These are phyloP conservation scores for Orussus abietinus DNA, from an alignment of 1,140 invertebrate species.

Conservation along the genomic window DNA sequence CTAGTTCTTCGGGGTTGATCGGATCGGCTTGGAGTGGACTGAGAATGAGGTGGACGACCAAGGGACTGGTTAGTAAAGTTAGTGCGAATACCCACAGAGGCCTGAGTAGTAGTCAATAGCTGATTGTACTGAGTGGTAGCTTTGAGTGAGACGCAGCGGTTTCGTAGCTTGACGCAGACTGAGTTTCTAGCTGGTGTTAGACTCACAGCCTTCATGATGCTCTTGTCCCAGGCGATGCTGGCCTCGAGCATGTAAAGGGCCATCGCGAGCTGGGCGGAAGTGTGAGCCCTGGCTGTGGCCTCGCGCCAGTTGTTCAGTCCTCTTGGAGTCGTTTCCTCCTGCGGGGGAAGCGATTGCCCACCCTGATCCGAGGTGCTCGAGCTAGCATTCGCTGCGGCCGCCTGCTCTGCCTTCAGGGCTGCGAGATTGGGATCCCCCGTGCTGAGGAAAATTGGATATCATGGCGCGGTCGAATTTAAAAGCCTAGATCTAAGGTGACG, in stretches of 20 bases:
- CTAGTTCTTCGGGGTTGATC: too few species aligned
- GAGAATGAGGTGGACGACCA: too few species aligned
- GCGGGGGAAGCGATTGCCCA: constrained; percentile 29
- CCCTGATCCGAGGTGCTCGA: constrained; percentile 40
- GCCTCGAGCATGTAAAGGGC: constrained; percentile 84
- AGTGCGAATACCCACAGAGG: constrained; percentile 52
- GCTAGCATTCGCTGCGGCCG: constrained; percentile 39
- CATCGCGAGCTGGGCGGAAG: constrained; percentile 87
- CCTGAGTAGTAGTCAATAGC: constrained; percentile 48
- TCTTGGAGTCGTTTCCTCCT: constrained; percentile 56
- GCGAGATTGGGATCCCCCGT: constrained; percentile 57
- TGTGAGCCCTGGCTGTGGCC: constrained; percentile 75
- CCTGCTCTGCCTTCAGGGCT: constrained; percentile 53
- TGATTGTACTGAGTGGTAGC: constrained; percentile 47
- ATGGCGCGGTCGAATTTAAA: too few species aligned
- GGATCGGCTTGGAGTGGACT: too few species aligned
- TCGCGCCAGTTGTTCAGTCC: constrained; percentile 85
- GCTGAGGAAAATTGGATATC: constrained; percentile 44
- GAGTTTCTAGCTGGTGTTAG: constrained; percentile 50
- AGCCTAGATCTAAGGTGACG: too few species aligned
- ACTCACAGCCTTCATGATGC: constrained; percentile 97
- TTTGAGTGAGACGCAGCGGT: constrained; percentile 48
- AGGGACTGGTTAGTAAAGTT: constrained; percentile 46
- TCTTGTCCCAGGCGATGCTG: constrained; percentile 96
- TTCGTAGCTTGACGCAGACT: constrained; percentile 47